These are phyloP conservation scores for Gymnobelideus leadbeateri DNA, from an alignment of 2,113 vertebrate genomes.

Conservation along the genomic window DNA sequence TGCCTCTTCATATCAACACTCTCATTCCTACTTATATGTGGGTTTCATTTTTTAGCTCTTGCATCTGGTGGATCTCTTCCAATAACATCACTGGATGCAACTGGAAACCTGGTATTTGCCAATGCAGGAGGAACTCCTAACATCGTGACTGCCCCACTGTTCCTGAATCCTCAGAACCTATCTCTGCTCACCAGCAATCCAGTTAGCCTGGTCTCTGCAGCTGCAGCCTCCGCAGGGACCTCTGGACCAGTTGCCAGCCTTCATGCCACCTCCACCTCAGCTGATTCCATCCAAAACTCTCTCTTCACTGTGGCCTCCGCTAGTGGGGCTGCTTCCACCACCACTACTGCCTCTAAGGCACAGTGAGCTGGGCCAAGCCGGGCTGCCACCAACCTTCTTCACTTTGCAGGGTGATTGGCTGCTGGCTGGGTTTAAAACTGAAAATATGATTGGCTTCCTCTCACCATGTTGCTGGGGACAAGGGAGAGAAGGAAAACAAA, in stretches of 20 bases:
- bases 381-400: slow-evolving; percentile 71
- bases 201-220: slow-evolving; percentile 95
- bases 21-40: slow-evolving; percentile 61
- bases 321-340: slow-evolving; percentile 91
- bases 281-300: slow-evolving; percentile 92
- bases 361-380: slow-evolving; percentile 89
- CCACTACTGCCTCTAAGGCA: slow-evolving; percentile 98
- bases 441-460: slow-evolving; percentile 79
- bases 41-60: slow-evolving; percentile 88
- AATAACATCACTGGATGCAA: slow-evolving; percentile 96
- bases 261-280: slow-evolving; percentile 89
- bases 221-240: slow-evolving; percentile 87
- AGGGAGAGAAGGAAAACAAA: slow-evolving; percentile 74
- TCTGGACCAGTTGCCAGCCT: slow-evolving; percentile 91
- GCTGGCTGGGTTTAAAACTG: slow-evolving; percentile 77
- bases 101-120: slow-evolving; percentile 96
- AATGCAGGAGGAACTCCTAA: slow-evolving; percentile 92
- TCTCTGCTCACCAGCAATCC: slow-evolving; percentile 99
- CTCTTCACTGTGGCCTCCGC: slow-evolving; percentile 91
- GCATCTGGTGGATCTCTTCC: slow-evolving; percentile 96
- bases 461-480: slow-evolving; percentile 75
- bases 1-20: slow-evolving; percentile 56
- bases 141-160: slow-evolving; percentile 97
- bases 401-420: slow-evolving; percentile 71
- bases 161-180: slow-evolving; percentile 98